phyloP scores from a whole-genome alignment of 1,140 invertebrate genomes.

The Choristoneura fumiferana region DNA sequence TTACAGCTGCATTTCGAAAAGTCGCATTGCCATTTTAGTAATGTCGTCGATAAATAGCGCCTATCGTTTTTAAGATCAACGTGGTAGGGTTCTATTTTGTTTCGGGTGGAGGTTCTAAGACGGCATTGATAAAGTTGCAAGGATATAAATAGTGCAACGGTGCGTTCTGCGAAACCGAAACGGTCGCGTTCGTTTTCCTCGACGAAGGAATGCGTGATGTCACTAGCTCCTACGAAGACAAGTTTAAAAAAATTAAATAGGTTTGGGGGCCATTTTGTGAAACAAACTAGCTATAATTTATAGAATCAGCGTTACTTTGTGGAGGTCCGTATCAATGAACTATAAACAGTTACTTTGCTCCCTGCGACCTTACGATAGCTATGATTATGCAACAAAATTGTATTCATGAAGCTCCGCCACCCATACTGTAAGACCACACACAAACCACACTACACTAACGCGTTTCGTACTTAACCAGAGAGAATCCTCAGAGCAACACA shows the following conservation, averaged over 20 bases:
- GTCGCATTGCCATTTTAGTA: neutral
- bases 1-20: no score
- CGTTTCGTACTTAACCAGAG: no score
- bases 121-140: neutral
- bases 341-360: neutral
- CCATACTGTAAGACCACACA: no score
- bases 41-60: neutral
- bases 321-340: no score
- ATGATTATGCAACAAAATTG: no score
- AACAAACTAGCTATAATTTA: neutral
- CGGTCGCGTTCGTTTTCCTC: slow-evolving; percentile 65
- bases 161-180: slow-evolving; percentile 65
- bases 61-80: neutral
- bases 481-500: no score
- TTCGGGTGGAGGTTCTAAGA: neutral
- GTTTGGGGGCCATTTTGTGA: neutral
- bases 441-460: no score
- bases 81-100: neutral
- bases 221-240: slow-evolving; percentile 47
- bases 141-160: slow-evolving; percentile 68
- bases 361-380: neutral
- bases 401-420: no score
- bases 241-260: slow-evolving; percentile 40
- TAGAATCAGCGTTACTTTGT: neutral
- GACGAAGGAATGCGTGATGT: slow-evolving; percentile 64